Conservation (phyloP, 2,113 vertebrate genomes). For the Mustelus asterias region DNA sequence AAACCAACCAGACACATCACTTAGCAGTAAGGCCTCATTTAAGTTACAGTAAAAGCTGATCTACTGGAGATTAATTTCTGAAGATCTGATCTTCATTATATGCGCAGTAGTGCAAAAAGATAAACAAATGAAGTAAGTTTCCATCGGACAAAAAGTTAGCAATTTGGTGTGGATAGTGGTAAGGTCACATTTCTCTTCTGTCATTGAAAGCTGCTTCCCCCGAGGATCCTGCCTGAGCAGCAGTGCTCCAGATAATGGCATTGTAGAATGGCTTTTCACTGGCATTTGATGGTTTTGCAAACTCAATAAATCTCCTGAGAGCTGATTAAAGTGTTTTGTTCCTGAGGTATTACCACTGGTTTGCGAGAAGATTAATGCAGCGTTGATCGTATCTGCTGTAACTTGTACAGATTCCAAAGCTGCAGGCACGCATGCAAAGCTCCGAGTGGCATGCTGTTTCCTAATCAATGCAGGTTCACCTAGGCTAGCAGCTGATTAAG, state of each 20-base stretch:
- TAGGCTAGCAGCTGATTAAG: constrained; percentile 38
- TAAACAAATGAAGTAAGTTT: constrained; percentile 21
- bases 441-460: constrained; percentile 39
- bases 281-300: constrained; percentile 39
- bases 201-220: constrained; percentile 14
- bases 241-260: constrained; percentile 37
- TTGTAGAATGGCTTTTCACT: constrained; percentile 38
- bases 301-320: constrained; percentile 43
- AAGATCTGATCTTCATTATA: neutral
- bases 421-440: constrained; percentile 27
- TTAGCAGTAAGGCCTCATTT: neutral
- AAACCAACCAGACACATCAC: neutral
- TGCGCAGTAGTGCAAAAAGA: neutral
- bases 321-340: constrained; percentile 47
- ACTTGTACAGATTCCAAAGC: constrained; percentile 44
- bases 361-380: constrained; percentile 48
- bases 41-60: neutral
- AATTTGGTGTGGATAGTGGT: constrained; percentile 18
- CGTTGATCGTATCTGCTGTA: constrained; percentile 43
- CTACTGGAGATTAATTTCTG: neutral
- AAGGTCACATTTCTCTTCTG: constrained; percentile 30
- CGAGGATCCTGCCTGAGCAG: constrained; percentile 28
- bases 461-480: constrained; percentile 43
- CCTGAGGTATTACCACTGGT: constrained; percentile 40
- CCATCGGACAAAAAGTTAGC: neutral